Base-by-base conservation (phyloP, 2,113 vertebrate species). In the Collichthys lucidus region DNA sequence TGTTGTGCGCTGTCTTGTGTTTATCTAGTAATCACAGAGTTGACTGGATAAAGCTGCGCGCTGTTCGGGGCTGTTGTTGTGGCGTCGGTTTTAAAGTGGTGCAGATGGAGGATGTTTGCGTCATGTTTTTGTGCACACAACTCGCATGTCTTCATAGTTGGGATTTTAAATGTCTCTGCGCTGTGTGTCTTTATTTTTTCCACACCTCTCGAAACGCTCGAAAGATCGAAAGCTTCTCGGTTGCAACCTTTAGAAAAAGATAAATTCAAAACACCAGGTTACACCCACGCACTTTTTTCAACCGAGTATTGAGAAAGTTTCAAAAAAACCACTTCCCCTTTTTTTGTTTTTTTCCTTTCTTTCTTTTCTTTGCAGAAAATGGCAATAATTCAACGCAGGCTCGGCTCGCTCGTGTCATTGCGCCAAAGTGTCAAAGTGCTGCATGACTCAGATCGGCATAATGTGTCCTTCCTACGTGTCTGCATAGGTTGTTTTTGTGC, bases 31-130 rank as follows among this genome's bases (percentile, higher is more conserved):
- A 88, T 84, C 52, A 59, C 60, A 40, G 53, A 80, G 79, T 31
- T 59, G 77, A 79, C 53, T 66, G 61, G 80, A 73, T 79, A 49
- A 80, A 84, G 68, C 78, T 81, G 63, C 59, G 24, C n/a, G 47
- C 61, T 57, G 67, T 52, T 74, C 47, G 12, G 40, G 35, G 46
- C 79, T 69, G 22, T 57, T 65, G 59, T 79, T 85, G 75, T 84
- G 80, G 60, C 10, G 68, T 49, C 67, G 70, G 63, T 83, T 75
- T 75, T 92, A 87, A 86, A 75, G 86, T 65, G 63, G 50, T 63
- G 1, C 87, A 84, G 78, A 83, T 71, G 85, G 80, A 83, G 85
- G 74, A 82, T 83, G 86, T 91, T 91, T 86, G 87, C 83, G 47
- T 77, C 42, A 14, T 79, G 73, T 76, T 90, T 90, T 80, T 64